phyloP scores from a whole-genome alignment of 2,113 vertebrate species.

The Typhlomys cinereus region DNA sequence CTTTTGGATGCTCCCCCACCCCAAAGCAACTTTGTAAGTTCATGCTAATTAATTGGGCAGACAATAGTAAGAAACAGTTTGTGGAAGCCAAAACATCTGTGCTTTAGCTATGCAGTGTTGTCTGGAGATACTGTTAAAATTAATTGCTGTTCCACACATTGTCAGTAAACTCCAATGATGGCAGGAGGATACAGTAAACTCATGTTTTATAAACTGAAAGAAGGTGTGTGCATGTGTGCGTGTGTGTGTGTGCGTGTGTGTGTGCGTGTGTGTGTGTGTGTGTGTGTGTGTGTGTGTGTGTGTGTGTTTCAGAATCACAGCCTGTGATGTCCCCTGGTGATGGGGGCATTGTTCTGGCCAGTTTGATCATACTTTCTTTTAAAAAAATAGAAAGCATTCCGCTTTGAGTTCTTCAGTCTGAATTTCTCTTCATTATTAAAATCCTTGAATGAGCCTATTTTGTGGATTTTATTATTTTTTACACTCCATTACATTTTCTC shows the following conservation, averaged over 20 bases:
- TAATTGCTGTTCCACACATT: neutral
- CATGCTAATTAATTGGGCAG: neutral
- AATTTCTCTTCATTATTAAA: constrained; percentile 73
- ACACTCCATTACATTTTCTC: constrained; percentile 67
- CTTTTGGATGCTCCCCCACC: neutral
- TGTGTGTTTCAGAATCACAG: constrained; percentile 18
- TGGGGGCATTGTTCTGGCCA: constrained; percentile 16
- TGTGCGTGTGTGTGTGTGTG: no score
- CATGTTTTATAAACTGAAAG: neutral
- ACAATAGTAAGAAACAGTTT: neutral
- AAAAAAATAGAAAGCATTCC: constrained; percentile 31
- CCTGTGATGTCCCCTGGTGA: neutral
- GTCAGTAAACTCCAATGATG: neutral
- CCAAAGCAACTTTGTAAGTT: neutral
- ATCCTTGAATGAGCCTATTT: constrained; percentile 70
- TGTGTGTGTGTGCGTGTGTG: no score
- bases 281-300: no score
- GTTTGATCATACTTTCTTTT: constrained; percentile 61
- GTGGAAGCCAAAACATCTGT: neutral
- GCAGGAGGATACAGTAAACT: neutral
- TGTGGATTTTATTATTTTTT: constrained; percentile 74
- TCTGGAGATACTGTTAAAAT: constrained; percentile 22
- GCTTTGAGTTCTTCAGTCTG: constrained; percentile 35
- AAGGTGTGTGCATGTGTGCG: no score
- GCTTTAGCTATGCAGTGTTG: neutral